phyloP scores from a whole-genome alignment of 2,113 vertebrate genomes.

The Numida meleagris region DNA sequence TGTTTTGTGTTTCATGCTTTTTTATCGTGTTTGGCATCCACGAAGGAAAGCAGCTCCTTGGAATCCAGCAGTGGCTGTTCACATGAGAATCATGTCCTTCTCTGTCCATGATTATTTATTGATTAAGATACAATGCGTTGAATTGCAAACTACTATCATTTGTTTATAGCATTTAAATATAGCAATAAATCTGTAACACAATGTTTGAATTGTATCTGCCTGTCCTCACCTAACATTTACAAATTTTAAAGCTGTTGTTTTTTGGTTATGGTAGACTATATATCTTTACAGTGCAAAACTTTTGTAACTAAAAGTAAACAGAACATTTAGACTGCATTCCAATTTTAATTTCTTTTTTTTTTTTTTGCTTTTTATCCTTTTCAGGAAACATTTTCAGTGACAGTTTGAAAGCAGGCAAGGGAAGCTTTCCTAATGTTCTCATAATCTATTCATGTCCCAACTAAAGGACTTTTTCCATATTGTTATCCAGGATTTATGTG shows the following conservation, averaged over 20 bases:
- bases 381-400: neutral
- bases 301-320: neutral
- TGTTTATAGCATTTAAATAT: neutral
- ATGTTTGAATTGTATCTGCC: neutral
- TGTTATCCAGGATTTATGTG: conserved; percentile 18
- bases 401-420: neutral
- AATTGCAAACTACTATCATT: conserved; percentile 8
- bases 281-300: neutral
- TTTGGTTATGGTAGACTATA: neutral
- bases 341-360: conserved; percentile 22
- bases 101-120: conserved; percentile 21
- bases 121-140: conserved; percentile 5
- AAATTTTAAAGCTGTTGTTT: neutral
- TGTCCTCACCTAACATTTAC: neutral
- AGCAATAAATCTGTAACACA: neutral
- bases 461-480: neutral
- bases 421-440: neutral
- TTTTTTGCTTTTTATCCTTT: neutral
- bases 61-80: neutral
- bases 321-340: neutral
- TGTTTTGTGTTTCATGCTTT: neutral
- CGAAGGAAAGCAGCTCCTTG: neutral
- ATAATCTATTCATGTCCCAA: conserved; percentile 18
- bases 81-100: neutral
- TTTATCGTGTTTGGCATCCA: neutral